phyloP scores from a whole-genome alignment of 2,113 vertebrate species.

The Canis aureus region DNA sequence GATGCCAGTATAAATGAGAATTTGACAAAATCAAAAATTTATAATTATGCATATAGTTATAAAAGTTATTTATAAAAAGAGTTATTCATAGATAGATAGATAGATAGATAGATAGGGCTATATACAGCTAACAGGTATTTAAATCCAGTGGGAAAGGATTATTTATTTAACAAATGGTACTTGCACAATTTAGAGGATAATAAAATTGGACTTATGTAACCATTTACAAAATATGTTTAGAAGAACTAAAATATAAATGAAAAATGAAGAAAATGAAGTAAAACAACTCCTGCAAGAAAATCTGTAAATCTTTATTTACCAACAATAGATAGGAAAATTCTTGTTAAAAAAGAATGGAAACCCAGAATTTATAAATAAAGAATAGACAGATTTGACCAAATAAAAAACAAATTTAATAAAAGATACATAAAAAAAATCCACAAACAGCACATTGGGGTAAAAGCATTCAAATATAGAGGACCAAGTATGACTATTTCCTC shows the following conservation, averaged over 20 bases:
- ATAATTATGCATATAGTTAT: too few species aligned
- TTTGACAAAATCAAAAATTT: neutral
- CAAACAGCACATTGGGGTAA: neutral
- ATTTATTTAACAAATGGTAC: neutral
- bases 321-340: neutral
- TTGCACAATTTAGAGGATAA: conserved; percentile 12
- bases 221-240: neutral
- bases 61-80: too few species aligned
- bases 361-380: conserved; percentile 5
- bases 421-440: conserved; percentile 2
- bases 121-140: neutral
- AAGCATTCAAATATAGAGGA: conserved; percentile 12
- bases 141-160: neutral
- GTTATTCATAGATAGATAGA: too few species aligned
- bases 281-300: neutral
- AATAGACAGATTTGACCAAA: neutral
- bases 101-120: neutral
- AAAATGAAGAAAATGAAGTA: neutral
- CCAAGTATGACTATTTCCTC: neutral
- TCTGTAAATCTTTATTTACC: neutral
- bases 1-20: neutral
- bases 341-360: conserved; percentile 34
- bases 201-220: neutral
- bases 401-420: neutral
- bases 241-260: conserved; percentile 33